Percentiles rank a stretch among this genome's conserved stretches.
phyloP scores from a whole-genome alignment of 2,888 invertebrate species.

The Sarcophaga variegata region DNA sequence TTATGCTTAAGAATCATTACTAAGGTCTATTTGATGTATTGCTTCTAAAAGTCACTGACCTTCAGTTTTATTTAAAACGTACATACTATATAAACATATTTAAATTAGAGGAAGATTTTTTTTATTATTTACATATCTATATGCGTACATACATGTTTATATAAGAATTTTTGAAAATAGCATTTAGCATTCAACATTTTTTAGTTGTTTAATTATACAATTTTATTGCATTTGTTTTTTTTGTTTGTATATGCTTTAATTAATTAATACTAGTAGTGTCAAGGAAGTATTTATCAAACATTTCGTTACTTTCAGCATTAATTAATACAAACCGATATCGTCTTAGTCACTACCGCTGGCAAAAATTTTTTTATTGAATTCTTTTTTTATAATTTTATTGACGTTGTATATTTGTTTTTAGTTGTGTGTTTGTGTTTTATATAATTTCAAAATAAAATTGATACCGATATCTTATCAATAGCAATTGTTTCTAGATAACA shows the following conservation, averaged over 20 bases:
- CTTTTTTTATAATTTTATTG: background rate
- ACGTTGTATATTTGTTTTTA: background rate
- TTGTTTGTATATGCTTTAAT: background rate
- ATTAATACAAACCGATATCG: background rate
- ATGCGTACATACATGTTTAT: no score
- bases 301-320: background rate
- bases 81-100: background rate
- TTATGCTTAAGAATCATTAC: no score
- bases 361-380: background rate
- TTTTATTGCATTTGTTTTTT: background rate
- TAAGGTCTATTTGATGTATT: background rate
- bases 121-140: no score
- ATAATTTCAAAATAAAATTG: constrained; percentile 11
- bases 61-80: background rate
- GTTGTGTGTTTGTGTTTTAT: background rate
- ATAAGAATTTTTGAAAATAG: no score
- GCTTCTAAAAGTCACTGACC: background rate
- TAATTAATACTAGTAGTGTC: background rate
- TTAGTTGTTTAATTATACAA: background rate
- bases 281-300: background rate
- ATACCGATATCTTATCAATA: constrained; percentile 53
- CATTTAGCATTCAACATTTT: no score
- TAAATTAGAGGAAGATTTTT: no score
- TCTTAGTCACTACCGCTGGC: background rate
- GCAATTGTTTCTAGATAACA: constrained; percentile 48